A percentile compares a stretch with the other conserved stretches of the same genome.
phyloP scores from a whole-genome alignment of 2,113 vertebrate genomes.

The Seriola aureovittata region DNA sequence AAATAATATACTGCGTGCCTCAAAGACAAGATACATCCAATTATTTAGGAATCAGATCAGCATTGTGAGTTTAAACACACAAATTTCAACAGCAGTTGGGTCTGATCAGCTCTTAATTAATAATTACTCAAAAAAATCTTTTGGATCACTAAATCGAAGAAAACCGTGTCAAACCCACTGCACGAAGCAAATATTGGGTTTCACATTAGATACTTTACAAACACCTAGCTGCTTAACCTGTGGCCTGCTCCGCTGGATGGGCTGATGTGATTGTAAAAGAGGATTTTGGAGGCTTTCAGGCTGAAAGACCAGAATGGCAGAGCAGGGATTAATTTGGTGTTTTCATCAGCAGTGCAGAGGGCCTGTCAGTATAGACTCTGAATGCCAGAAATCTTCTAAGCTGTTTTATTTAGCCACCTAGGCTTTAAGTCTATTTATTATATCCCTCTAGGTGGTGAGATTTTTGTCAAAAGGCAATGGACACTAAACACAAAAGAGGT shows the following conservation, averaged over 20 bases:
- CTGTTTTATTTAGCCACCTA: constrained; percentile 8
- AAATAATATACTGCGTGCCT: background rate
- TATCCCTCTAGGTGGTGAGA: background rate
- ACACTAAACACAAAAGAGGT: background rate
- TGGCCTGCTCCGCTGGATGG: background rate
- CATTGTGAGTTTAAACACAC: background rate
- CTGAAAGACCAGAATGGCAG: constrained; percentile 35
- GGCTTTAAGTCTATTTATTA: background rate
- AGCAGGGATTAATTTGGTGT: constrained; percentile 51
- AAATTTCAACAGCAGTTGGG: background rate
- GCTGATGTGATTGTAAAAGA: constrained; percentile 43
- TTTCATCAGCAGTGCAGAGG: constrained; percentile 41
- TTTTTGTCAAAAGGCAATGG: background rate
- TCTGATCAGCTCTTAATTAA: background rate
- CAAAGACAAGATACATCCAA: background rate
- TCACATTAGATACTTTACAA: constrained; percentile 3
- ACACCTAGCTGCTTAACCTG: constrained; percentile 11
- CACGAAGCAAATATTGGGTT: constrained; percentile 2
- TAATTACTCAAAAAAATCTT: background rate
- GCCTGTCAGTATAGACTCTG: background rate
- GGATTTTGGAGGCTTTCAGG: constrained; percentile 51
- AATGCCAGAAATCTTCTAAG: background rate
- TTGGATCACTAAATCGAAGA: background rate
- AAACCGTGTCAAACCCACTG: background rate
- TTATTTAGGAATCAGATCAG: background rate